Evolutionary conservation across 2,113 vertebrate species (phyloP).

Genomic region (Xyliphius kryptos): DNA sequence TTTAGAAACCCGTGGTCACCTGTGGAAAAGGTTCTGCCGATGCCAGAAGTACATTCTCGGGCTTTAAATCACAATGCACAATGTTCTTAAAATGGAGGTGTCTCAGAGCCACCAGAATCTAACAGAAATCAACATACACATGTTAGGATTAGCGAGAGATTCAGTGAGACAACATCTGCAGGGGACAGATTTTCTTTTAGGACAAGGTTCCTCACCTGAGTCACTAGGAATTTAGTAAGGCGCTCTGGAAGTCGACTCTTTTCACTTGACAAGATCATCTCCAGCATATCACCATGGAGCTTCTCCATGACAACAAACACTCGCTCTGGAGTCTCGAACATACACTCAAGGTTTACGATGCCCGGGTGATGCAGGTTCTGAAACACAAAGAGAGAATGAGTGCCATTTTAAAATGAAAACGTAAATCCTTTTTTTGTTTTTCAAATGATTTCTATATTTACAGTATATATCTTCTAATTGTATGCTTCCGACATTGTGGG

Average conservation of each 20-base stretch:
- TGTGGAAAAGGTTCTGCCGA: conserved; percentile 96
- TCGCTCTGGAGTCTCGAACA: conserved; percentile 97
- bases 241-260: conserved; percentile 94
- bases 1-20: conserved; percentile 56
- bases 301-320: conserved; percentile 99
- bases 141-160: not conserved
- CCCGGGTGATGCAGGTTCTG: conserved; percentile 97
- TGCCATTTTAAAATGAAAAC: no score
- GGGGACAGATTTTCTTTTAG: not conserved
- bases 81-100: conserved; percentile 99
- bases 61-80: conserved; percentile 98
- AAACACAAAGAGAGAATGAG: not conserved
- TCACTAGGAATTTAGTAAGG: conserved; percentile 94
- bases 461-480: no score
- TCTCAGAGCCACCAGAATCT: conserved; percentile 95
- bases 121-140: conserved; percentile 19
- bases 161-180: no score
- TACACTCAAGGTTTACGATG: conserved; percentile 96
- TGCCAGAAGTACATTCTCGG: conserved; percentile 91
- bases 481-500: no score
- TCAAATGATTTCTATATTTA: no score
- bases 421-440: no score
- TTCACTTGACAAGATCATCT: conserved; percentile 98
- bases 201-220: conserved; percentile 71
- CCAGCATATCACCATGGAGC: conserved; percentile 96